Evolutionary conservation across 2,113 vertebrate genomes (phyloP), one percentile per base, ranked within the genome.

Genomic region (Lagopus muta): DNA sequence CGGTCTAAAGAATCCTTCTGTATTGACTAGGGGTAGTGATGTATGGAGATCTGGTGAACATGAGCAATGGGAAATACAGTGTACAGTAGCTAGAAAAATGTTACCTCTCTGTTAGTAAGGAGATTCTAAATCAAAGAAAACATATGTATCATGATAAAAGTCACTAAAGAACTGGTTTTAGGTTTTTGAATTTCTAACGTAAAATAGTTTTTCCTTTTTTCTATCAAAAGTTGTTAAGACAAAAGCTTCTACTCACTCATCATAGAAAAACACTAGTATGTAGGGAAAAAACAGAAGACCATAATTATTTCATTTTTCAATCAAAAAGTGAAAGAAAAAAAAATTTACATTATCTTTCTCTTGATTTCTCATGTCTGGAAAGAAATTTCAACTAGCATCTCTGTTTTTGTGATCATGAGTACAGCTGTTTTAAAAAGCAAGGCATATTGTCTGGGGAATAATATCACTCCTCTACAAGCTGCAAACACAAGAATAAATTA

Each of bases 1-100:
- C 95, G 98, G 95, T 97, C 98, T 97, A 97, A 97, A 97, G 97
- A 98, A 98, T 98, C 96, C 97, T 96, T 97, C 97, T 97, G 98
- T 92, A 97, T 86, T 98, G 80, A 96, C 77, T 89, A 27, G 84
- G 50, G 57, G 58, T 71, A 92, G 34, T 52, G 85, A 85, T 64
- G 45, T 82, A 90, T 58, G 74, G 92, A 95, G 76, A 95, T 52
- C 64, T 69, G 79, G 36, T 79, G 88, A 95, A 91, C 67, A n/a
- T 70, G 74, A 69, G 45, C 88, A 42, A 67, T 47, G 43, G 34
- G 21, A 92, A 90, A 83, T 85, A 76, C 91, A 73, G 58, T 72
- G 61, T 92, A 92, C 92, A 96, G 78, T 81, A 89, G 42, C 77
- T 15, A 16, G 40, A 81, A 87, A 75, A 17, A 40, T 36, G 47